A percentile compares a stretch with the other conserved stretches of the same genome.
These are phyloP conservation scores for Temnothorax nylanderi DNA, from an alignment of 1,140 invertebrate species.

Conservation along the genomic window DNA sequence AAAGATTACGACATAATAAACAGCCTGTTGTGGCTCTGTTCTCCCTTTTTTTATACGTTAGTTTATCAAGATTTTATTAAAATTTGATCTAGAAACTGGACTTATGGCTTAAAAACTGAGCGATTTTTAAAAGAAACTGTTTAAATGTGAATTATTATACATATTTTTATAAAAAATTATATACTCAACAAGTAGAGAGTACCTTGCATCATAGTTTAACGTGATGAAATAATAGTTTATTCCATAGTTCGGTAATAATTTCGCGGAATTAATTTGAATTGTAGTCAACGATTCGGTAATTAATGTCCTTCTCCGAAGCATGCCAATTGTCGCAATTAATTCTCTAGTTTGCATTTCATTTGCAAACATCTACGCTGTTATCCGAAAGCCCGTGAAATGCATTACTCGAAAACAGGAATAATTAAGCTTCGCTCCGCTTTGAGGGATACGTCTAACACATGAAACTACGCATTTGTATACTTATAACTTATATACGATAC, in stretches of 20 bases:
- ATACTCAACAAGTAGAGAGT: neutral
- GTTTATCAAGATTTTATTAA: neutral
- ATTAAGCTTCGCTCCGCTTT: slow-evolving; percentile 37
- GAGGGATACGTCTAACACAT: neutral
- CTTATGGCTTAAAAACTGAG: neutral
- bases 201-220: neutral
- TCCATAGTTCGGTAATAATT: neutral
- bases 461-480: neutral
- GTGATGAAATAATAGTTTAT: neutral
- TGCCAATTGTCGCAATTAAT: slow-evolving; percentile 44
- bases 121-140: neutral
- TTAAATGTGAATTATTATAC: neutral
- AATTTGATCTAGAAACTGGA: neutral
- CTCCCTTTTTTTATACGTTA: too few relatives aligned
- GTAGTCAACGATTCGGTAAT: neutral
- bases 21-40: too few relatives aligned
- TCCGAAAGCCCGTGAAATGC: neutral
- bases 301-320: slow-evolving; percentile 7
- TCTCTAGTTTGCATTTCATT: slow-evolving; percentile 30
- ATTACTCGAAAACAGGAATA: slow-evolving; percentile 28
- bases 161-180: neutral
- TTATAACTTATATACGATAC: neutral
- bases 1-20: too few relatives aligned
- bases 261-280: neutral
- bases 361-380: slow-evolving; percentile 7